Evolutionary conservation across 2,888 invertebrate species (phyloP), one percentile per base, ranked within the genome.

Genomic region (Nebria brevicollis): DNA sequence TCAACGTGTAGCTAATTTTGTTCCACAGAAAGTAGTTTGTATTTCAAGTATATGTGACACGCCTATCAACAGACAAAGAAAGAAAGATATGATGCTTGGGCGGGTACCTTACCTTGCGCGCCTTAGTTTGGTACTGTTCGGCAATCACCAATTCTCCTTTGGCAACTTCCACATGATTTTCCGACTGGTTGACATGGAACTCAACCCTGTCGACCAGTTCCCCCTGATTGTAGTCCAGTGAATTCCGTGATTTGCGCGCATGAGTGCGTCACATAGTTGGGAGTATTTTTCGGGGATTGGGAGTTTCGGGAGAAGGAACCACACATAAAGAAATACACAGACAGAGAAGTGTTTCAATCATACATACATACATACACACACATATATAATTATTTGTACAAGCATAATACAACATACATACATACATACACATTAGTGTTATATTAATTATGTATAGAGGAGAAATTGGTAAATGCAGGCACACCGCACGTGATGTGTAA

Each of bases 151-250:
- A 93, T 89, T 98, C 94, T 85, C 91, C 92, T 86, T 94, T 94
- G 86, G 96, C 97, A 84, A 93, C 91, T 88, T 94, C 94, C 87
- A 97, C 95, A 91, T 95, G 95, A 90, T 96, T 95, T 85, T 93
- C 93, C 85, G 97, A 94, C 89, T 95, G 94, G 87, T 94, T 94
- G 85, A 98, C 97, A 91, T 97, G 96, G 91, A 95, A 95, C 92
- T 98, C 97, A 91, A 98, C 96, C 90, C 96, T 93, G 92, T 97
- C 97, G 89, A 97, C 94, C 93, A 97, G 94, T 91, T 97, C 97
- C 88, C 97, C 98, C 97, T 98, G 91, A 82, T 20, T 86, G 83
- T 82, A 83, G 82, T 83, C 78, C 79, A 34, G 34, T 34, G 79
- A 73, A 85, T 15, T 77, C 77, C 82, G 83, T 72, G 41, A 68